Conservation (phyloP, 2,888 invertebrate species). For the Diaphora mendica region DNA sequence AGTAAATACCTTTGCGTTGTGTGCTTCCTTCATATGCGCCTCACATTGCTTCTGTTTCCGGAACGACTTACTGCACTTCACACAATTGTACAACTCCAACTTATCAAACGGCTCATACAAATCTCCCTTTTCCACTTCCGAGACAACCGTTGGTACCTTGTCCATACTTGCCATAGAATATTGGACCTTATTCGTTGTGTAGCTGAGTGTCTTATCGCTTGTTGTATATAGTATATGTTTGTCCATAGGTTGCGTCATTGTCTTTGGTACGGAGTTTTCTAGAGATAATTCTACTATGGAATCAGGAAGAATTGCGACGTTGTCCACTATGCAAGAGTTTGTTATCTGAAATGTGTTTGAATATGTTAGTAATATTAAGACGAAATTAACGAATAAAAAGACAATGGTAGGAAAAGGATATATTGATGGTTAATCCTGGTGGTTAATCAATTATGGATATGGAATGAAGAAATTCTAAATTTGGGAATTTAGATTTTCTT, state of each 20-base stretch:
- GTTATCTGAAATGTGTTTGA: constrained; percentile 67
- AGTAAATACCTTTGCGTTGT: constrained; percentile 70
- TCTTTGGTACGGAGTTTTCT: constrained; percentile 79
- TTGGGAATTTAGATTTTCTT: too few species aligned
- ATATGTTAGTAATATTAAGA: background rate
- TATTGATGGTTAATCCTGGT: too few species aligned
- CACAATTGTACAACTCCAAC: constrained; percentile 72
- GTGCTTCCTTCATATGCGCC: constrained; percentile 87
- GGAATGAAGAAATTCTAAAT: too few species aligned
- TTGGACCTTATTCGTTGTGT: constrained; percentile 70
- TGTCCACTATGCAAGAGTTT: constrained; percentile 80
- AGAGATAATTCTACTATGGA: constrained; percentile 81
- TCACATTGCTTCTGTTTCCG: constrained; percentile 88
- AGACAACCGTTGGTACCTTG: constrained; percentile 57
- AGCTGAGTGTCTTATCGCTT: constrained; percentile 71
- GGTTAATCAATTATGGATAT: too few species aligned
- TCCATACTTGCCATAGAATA: constrained; percentile 76
- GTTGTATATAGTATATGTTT: constrained; percentile 77
- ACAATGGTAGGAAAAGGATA: too few species aligned
- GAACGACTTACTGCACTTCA: constrained; percentile 85
- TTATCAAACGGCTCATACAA: constrained; percentile 73
- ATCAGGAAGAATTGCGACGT: constrained; percentile 77
- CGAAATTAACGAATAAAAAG: too few species aligned
- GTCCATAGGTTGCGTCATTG: constrained; percentile 78
- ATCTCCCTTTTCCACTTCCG: constrained; percentile 66